Conservation (phyloP, 2,797 vertebrate species). For the Pitangus sulphuratus region DNA sequence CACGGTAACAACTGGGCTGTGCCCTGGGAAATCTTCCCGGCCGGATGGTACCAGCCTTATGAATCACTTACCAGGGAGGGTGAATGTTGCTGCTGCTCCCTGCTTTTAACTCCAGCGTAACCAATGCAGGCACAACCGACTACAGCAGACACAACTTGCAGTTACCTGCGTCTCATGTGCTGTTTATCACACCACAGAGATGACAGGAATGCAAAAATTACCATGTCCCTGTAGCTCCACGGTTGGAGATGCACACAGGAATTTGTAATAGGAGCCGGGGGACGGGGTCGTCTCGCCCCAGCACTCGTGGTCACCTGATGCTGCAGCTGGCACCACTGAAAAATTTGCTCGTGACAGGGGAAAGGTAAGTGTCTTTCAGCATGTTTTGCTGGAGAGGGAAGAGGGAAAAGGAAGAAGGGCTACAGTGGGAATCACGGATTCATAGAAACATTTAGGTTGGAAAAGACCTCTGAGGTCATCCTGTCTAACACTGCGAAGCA, state of each 20-base stretch:
- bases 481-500: background rate
- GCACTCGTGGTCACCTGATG: fast-evolving
- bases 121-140: fast-evolving
- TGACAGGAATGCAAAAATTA: conserved; percentile 39
- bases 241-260: background rate
- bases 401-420: background rate
- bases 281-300: background rate
- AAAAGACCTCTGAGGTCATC: background rate
- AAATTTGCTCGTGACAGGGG: background rate
- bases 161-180: background rate
- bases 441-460: background rate
- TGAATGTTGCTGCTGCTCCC: background rate
- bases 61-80: background rate
- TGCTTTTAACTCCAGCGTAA: background rate
- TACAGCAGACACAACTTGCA: background rate
- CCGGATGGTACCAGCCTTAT: background rate
- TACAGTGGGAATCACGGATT: fast-evolving
- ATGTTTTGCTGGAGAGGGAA: background rate
- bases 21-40: background rate
- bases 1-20: background rate
- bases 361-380: background rate
- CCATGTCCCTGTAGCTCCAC: fast-evolving
- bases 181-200: background rate
- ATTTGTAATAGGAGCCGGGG: background rate
- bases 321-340: background rate